Conservation (phyloP, 1,140 invertebrate genomes). For the Meteorus sp. region DNA sequence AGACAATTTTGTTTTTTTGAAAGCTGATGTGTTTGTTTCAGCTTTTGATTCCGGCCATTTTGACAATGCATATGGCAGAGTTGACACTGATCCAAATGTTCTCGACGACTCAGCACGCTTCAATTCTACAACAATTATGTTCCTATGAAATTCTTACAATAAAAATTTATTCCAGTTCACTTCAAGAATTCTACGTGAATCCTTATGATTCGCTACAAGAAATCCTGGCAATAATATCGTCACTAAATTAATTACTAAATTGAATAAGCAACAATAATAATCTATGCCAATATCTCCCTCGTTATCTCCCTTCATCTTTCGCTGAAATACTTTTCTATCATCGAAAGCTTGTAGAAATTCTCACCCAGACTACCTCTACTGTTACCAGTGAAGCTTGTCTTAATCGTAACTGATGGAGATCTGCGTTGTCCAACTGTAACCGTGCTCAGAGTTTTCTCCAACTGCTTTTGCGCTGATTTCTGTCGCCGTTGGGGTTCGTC, state of each 20-base stretch:
- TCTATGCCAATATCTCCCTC: too few relatives aligned
- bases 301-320: not conserved
- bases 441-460: constrained; percentile 43
- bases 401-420: constrained; percentile 48
- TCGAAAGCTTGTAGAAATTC: not conserved
- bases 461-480: constrained; percentile 32
- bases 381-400: constrained; percentile 29
- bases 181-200: too few relatives aligned
- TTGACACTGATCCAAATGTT: constrained; percentile 30
- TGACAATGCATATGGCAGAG: constrained; percentile 41
- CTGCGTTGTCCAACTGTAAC: constrained; percentile 45
- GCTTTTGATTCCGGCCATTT: constrained; percentile 42
- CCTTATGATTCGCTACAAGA: too few relatives aligned
- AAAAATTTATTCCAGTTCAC: too few relatives aligned
- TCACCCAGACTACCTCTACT: constrained; percentile 18
- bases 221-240: too few relatives aligned
- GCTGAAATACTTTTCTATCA: not conserved
- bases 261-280: too few relatives aligned
- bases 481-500: constrained; percentile 23
- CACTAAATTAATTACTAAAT: too few relatives aligned
- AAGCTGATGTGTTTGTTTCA: constrained; percentile 26
- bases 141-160: not conserved
- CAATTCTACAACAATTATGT: not conserved
- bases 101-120: not conserved
- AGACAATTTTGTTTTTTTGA: constrained; percentile 30